Percentiles rank a stretch among this genome's conserved stretches.
Conservation (phyloP, 2,888 invertebrate genomes). For the Tridacna gigas region DNA sequence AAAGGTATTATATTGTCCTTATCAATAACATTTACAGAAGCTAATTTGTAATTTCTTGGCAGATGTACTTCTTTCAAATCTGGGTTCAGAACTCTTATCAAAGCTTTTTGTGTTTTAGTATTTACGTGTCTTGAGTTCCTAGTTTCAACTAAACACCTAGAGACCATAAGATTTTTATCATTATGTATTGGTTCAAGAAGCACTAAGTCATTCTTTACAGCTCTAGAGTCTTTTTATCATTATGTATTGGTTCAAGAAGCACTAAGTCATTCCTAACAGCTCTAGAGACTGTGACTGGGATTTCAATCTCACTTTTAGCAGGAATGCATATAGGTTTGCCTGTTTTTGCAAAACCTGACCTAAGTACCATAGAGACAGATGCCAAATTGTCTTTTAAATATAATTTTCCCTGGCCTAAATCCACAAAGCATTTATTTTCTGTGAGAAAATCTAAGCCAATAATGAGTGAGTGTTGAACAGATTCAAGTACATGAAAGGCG, state of each 20-base stretch:
- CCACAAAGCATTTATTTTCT: constrained; percentile 25
- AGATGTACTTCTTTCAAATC: background rate
- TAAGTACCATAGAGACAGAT: constrained; percentile 21
- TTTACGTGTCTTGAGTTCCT: background rate
- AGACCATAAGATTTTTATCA: background rate
- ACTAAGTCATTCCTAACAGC: constrained; percentile 6
- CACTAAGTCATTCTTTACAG: constrained; percentile 3
- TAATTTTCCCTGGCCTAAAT: constrained; percentile 41
- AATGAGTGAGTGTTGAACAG: constrained; percentile 34
- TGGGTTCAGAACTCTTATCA: constrained; percentile 1
- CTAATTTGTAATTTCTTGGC: constrained; percentile 25
- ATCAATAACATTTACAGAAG: constrained; percentile 33
- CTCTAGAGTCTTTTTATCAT: too few relatives aligned
- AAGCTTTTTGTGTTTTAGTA: background rate
- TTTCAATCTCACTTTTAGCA: constrained; percentile 33
- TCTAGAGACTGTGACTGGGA: background rate
- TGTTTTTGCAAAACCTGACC: background rate
- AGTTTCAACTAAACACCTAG: constrained; percentile 11
- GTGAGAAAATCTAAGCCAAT: constrained; percentile 59
- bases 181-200: background rate
- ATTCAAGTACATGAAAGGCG: constrained; percentile 19
- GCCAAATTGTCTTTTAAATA: constrained; percentile 39
- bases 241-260: background rate
- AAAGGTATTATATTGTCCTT: constrained; percentile 7
- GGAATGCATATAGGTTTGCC: background rate